phyloP scores from a whole-genome alignment of 2,797 vertebrate genomes.

The Tapirus indicus region DNA sequence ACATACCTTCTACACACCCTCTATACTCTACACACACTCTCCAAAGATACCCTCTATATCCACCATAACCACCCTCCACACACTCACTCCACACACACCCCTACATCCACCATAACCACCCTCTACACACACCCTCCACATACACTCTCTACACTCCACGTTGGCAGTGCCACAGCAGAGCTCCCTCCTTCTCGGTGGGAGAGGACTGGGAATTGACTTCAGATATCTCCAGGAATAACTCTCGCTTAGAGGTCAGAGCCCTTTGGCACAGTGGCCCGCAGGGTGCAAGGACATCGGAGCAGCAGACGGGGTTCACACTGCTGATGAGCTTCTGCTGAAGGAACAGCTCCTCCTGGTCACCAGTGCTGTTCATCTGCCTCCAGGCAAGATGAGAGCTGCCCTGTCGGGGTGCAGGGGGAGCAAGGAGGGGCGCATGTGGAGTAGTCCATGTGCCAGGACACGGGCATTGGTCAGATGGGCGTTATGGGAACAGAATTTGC shows the following conservation, averaged over 20 bases:
- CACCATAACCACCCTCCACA: too few species aligned
- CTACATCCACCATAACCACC: too few species aligned
- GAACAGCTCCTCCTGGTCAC: background rate
- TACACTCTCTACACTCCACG: background rate
- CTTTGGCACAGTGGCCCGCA: background rate
- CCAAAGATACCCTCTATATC: background rate
- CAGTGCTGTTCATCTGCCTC: rapidly evolving
- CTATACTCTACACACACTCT: background rate
- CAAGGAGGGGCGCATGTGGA: rapidly evolving
- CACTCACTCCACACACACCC: background rate
- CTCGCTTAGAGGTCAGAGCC: background rate
- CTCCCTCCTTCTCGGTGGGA: background rate
- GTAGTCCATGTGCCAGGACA: too few species aligned
- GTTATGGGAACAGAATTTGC: background rate
- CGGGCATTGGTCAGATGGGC: rapidly evolving
- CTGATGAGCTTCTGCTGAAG: background rate
- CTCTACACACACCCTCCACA: background rate
- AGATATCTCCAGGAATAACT: background rate
- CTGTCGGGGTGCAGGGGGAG: background rate
- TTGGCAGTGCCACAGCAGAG: background rate
- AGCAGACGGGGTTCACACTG: background rate
- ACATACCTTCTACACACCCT: background rate
- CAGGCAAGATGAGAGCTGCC: background rate
- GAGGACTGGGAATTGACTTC: background rate
- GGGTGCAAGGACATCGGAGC: background rate